A percentile compares a stretch with the other conserved stretches of the same genome.
These are phyloP conservation scores for Porites rus DNA, from an alignment of 92 coral and sea anemone genomes.

Conservation along the genomic window DNA sequence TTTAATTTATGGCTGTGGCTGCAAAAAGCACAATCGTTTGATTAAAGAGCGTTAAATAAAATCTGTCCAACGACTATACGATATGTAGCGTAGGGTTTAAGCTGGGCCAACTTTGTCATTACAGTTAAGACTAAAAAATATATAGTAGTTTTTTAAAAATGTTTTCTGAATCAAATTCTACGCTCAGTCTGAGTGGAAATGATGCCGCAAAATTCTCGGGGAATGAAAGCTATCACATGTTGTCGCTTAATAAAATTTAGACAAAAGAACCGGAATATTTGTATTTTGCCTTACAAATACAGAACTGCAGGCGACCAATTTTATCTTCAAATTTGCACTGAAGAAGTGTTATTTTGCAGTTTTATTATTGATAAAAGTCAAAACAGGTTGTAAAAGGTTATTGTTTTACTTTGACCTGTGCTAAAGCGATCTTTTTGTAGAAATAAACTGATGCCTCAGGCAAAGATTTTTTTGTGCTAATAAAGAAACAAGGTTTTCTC, in stretches of 20 bases:
- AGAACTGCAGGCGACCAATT: conserved; percentile 7
- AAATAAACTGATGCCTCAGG: no score
- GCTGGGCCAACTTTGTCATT: not conserved
- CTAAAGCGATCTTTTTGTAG: not conserved
- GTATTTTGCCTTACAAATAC: conserved; percentile 10
- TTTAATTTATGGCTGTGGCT: conserved; percentile 13
- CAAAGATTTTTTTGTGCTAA: not conserved
- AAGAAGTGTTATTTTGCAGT: not conserved
- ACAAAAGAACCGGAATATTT: conserved; percentile 10
- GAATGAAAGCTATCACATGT: not conserved
- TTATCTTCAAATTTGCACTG: not conserved
- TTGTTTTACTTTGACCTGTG: not conserved
- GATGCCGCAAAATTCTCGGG: not conserved
- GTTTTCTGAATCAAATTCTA: no score
- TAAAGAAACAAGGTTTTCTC: not conserved
- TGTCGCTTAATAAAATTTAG: not conserved
- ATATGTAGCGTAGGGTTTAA: not conserved
- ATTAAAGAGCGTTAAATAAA: not conserved
- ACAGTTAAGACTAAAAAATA: not conserved
- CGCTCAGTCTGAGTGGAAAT: no score
- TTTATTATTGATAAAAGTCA: not conserved
- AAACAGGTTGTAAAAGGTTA: not conserved
- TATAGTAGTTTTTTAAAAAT: no score
- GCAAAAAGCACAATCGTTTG: conserved; percentile 26
- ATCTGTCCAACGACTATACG: not conserved